Conservation (phyloP, 2,113 vertebrate genomes). For the Strix uralensis region DNA sequence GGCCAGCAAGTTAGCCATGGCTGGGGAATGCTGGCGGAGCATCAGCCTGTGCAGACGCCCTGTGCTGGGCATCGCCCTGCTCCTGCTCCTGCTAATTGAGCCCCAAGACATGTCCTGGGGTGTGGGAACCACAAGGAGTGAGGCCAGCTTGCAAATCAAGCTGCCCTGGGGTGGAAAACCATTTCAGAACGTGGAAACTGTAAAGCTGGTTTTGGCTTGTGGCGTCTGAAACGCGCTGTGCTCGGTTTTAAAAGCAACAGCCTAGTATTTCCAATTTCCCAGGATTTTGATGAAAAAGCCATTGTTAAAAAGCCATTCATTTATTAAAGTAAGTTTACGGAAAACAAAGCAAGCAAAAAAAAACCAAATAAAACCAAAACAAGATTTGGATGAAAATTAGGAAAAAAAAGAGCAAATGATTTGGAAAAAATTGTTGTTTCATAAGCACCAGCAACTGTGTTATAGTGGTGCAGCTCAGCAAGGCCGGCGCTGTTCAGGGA, state of each 20-base stretch:
- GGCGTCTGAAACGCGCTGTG: rapidly evolving
- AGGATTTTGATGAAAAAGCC: neutral
- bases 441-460: neutral
- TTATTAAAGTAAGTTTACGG: neutral
- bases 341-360: neutral
- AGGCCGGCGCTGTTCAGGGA: neutral
- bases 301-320: neutral
- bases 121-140: neutral
- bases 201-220: neutral
- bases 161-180: neutral
- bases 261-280: neutral
- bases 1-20: neutral
- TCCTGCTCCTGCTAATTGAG: rapidly evolving
- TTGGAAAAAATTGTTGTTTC: neutral
- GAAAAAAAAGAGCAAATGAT: neutral
- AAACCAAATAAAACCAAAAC: neutral
- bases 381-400: neutral
- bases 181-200: rapidly evolving
- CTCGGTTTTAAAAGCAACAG: neutral
- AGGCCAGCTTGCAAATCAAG: neutral
- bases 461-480: neutral
- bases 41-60: neutral
- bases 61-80: rapidly evolving
- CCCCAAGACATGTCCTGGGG: rapidly evolving
- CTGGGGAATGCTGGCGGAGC: neutral